Percentiles rank a stretch among this genome's conserved stretches.
Conservation (phyloP, 2,888 invertebrate species). For the Agrochola lota region DNA sequence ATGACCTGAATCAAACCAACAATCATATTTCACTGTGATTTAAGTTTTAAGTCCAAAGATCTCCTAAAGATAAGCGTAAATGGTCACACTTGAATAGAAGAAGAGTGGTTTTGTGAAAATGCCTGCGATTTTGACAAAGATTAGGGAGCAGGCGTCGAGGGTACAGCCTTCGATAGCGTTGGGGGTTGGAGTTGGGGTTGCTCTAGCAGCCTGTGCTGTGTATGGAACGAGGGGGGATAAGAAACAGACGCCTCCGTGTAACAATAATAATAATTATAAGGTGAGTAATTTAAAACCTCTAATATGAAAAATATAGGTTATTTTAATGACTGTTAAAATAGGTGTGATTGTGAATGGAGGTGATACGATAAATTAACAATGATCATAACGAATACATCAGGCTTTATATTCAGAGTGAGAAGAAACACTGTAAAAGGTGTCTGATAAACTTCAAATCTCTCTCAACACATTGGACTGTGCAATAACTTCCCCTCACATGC, state of each 20-base stretch:
- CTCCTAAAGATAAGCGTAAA: slow-evolving; percentile 68
- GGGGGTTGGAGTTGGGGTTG: slow-evolving; percentile 87
- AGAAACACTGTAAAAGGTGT: not conserved
- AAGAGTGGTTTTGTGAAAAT: slow-evolving; percentile 71
- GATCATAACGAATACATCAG: not conserved
- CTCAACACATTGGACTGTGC: too few species aligned
- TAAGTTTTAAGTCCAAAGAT: slow-evolving; percentile 67
- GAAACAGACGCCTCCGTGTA: slow-evolving; percentile 81
- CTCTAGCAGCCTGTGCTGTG: slow-evolving; percentile 85
- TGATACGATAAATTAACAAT: not conserved
- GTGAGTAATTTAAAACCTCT: slow-evolving; percentile 67
- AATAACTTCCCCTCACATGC: not conserved
- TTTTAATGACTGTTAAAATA: not conserved
- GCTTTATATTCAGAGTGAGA: not conserved
- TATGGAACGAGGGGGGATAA: slow-evolving; percentile 85
- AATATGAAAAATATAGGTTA: not conserved
- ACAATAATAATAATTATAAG: slow-evolving; percentile 89
- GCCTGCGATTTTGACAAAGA: slow-evolving; percentile 88
- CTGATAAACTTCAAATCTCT: not conserved
- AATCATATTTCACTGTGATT: slow-evolving; percentile 52
- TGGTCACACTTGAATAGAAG: slow-evolving; percentile 46
- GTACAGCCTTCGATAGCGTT: slow-evolving; percentile 85
- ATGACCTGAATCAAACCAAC: slow-evolving; percentile 40
- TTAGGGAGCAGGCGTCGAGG: slow-evolving; percentile 86
- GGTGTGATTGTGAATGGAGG: not conserved